These are phyloP conservation scores for Cataglyphis hispanica DNA, from an alignment of 1,140 invertebrate genomes.

Conservation along the genomic window DNA sequence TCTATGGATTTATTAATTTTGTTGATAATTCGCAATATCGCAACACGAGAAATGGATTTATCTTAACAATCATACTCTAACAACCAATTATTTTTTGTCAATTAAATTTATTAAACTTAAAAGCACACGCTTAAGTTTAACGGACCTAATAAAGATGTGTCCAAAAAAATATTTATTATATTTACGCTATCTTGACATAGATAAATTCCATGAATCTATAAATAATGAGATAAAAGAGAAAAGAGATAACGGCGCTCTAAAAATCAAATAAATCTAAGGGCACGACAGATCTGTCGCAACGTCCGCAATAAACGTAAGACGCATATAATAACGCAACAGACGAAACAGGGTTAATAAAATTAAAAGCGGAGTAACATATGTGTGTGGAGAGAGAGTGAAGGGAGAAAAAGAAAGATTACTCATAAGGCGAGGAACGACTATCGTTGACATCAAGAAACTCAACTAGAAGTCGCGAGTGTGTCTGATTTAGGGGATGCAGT, in stretches of 20 bases:
- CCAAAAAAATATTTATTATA: background rate
- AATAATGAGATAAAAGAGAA: background rate
- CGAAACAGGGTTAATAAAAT: conserved; percentile 45
- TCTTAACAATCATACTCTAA: background rate
- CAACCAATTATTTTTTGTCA: background rate
- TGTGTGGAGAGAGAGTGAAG: background rate
- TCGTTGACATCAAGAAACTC: background rate
- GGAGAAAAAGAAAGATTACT: background rate
- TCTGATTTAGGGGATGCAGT: conserved; percentile 6
- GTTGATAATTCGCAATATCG: background rate
- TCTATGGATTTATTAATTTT: conserved; percentile 10
- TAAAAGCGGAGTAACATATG: conserved; percentile 24
- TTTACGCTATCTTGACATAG: background rate
- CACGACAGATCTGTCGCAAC: conserved; percentile 9
- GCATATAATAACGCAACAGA: conserved; percentile 11
- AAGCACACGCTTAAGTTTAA: background rate
- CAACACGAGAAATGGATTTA: background rate
- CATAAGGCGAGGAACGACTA: conserved; percentile 6
- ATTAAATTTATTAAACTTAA: conserved; percentile 7
- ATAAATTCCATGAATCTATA: conserved; percentile 3
- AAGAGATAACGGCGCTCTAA: background rate
- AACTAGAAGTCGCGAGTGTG: conserved; percentile 40
- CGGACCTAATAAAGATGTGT: background rate
- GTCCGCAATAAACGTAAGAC: background rate
- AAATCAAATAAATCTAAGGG: conserved; percentile 7